Conservation (phyloP, 2,888 invertebrate species). For the Adelphocoris suturalis region DNA sequence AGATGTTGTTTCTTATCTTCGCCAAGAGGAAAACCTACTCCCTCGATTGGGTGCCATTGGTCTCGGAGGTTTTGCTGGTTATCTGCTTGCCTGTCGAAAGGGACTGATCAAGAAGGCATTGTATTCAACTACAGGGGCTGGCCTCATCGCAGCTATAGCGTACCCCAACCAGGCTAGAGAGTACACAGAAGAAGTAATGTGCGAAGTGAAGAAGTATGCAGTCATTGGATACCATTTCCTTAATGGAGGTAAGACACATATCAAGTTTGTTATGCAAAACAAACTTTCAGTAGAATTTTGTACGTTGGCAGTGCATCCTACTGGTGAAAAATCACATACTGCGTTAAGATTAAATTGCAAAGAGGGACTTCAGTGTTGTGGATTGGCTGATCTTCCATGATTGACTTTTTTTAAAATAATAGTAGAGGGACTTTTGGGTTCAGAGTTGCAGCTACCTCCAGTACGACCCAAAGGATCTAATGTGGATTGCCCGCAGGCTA, state of each 20-base stretch:
- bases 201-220: conserved; percentile 83
- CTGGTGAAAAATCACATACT: too few relatives aligned
- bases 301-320: too few relatives aligned
- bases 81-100: conserved; percentile 86
- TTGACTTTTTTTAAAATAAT: too few relatives aligned
- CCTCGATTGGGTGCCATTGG: conserved; percentile 88
- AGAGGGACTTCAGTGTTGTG: too few relatives aligned
- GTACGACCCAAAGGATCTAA: too few relatives aligned
- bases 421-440: too few relatives aligned
- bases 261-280: too few relatives aligned
- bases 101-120: conserved; percentile 84
- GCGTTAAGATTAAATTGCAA: too few relatives aligned
- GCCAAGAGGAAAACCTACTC: conserved; percentile 89
- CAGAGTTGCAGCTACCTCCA: too few relatives aligned
- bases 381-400: too few relatives aligned
- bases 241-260: conserved; percentile 83
- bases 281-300: too few relatives aligned
- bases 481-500: too few relatives aligned
- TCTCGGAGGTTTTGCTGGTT: conserved; percentile 87
- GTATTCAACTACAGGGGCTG: conserved; percentile 84
- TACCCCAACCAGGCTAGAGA: conserved; percentile 86
- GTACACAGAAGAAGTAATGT: conserved; percentile 81
- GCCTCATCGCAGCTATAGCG: conserved; percentile 84
- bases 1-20: conserved; percentile 85
- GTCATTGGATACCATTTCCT: conserved; percentile 88